Conservation (phyloP, 1,140 invertebrate species). For the Drosophila tani region DNA sequence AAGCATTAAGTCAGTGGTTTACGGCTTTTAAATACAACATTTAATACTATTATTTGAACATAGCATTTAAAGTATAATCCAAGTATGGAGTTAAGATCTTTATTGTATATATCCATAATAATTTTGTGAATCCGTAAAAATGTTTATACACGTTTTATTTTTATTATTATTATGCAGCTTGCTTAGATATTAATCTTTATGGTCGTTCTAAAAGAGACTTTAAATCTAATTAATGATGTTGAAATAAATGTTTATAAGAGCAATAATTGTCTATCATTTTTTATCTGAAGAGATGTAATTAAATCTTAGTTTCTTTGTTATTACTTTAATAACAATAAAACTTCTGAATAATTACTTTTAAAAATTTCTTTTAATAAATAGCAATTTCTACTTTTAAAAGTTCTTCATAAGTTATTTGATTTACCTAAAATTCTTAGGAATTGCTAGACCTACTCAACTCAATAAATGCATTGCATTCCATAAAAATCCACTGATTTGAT, state of each 20-base stretch:
- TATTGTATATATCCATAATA: not conserved
- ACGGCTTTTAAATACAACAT: not conserved
- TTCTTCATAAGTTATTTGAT: too few species aligned
- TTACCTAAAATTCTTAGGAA: too few species aligned
- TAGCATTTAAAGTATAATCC: not conserved
- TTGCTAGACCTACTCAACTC: too few species aligned
- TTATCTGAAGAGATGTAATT: too few species aligned
- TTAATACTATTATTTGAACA: not conserved
- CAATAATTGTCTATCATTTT: too few species aligned
- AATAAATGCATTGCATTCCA: not conserved
- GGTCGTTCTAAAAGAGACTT: not conserved
- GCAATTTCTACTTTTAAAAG: too few species aligned
- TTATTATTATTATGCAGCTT: not conserved
- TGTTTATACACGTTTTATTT: not conserved
- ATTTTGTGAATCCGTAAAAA: not conserved
- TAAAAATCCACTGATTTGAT: not conserved
- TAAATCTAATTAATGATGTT: not conserved
- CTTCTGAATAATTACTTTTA: too few species aligned
- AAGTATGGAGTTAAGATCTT: not conserved
- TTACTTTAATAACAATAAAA: too few species aligned
- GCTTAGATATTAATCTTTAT: conserved; percentile 5
- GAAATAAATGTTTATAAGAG: not conserved
- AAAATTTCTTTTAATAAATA: too few species aligned
- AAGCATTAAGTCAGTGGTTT: not conserved
- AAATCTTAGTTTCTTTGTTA: too few species aligned